Evolutionary conservation across 1,140 invertebrate genomes (phyloP).

Genomic region (Zophobas atratus): DNA sequence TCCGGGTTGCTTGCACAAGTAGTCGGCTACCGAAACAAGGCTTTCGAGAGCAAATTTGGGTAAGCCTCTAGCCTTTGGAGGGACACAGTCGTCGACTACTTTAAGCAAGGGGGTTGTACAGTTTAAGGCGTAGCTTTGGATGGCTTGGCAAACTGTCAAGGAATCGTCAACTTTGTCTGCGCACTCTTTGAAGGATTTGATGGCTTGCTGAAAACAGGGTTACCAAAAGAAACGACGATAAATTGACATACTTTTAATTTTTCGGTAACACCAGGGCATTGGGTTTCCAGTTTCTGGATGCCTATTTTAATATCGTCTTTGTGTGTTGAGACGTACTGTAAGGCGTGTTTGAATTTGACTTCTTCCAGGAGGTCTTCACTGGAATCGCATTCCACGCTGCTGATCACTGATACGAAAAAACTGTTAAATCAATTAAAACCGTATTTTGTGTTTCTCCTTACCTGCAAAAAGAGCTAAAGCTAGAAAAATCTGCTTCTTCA

Average conservation of each 20-base stretch:
- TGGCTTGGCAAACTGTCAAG: constrained; percentile 32
- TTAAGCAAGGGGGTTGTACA: constrained; percentile 33
- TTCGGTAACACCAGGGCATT: neutral
- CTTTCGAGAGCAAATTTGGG: constrained; percentile 19
- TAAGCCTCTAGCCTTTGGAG: constrained; percentile 42
- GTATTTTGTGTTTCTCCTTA: no score
- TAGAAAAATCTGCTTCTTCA: no score
- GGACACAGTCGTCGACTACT: constrained; percentile 42
- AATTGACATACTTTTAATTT: neutral
- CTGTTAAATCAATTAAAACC: no score
- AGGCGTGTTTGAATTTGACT: neutral
- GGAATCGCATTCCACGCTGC: no score
- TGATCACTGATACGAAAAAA: no score
- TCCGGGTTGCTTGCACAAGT: constrained; percentile 19
- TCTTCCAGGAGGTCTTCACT: no score
- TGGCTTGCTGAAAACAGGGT: neutral
- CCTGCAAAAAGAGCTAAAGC: no score
- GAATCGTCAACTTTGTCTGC: constrained; percentile 21
- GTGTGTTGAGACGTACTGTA: neutral
- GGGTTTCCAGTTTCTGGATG: constrained; percentile 2
- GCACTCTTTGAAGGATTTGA: constrained; percentile 8
- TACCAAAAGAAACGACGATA: no score
- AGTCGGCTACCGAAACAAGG: neutral
- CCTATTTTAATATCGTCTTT: neutral
- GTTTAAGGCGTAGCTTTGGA: constrained; percentile 14